Evolutionary conservation across 2,797 vertebrate genomes (phyloP), one percentile per base, ranked within the genome.

Genomic region (Oryzias sinensis): DNA sequence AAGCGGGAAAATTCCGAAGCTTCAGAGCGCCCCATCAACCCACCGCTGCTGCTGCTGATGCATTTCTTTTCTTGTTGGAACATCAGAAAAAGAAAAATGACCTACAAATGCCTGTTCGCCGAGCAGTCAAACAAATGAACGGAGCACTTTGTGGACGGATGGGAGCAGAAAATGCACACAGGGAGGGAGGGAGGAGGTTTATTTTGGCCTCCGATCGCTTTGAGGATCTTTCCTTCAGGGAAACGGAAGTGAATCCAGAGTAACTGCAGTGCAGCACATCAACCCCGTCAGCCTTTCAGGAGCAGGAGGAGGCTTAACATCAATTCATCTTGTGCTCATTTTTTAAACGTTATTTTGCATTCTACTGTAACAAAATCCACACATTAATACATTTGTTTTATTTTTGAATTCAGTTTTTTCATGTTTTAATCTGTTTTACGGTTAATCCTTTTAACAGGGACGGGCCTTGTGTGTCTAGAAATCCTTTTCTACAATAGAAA

Each of bases 1-100:
- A 68, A 71, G 74, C 76, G 71, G 82, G 78, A 18, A 81, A 72
- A 81, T 53, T 41, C 76, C 76, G 72, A 77, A 58, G 70, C 79
- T 54, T 18, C 18, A 18, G 18, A 18, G 18, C 18, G 18, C 41
- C 75, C 70, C 52, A 48, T 61, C 66, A 68, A 80, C 85, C 60
- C 70, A 77, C 70, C 77, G 62, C 29, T 64, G 79, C 81, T 64
- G 79, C 81, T 74, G 67, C 78, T 76, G 73, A 83, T 80, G 68
- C 77, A 62, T 79, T 79, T 80, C 52, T 70, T 33, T 43, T 74
- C 62, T 65, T 71, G 70, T 65, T 68, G 43, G 65, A 56, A 67
- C 69, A 61, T 77, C 74, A 63, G 69, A 64, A 76, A 82, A 72
- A 65, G 64, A 84, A 77, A 80, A 70, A 63, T 75, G 68, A 81